Base-by-base conservation (phyloP, 2,113 vertebrate species). In the Tinamus guttatus region DNA sequence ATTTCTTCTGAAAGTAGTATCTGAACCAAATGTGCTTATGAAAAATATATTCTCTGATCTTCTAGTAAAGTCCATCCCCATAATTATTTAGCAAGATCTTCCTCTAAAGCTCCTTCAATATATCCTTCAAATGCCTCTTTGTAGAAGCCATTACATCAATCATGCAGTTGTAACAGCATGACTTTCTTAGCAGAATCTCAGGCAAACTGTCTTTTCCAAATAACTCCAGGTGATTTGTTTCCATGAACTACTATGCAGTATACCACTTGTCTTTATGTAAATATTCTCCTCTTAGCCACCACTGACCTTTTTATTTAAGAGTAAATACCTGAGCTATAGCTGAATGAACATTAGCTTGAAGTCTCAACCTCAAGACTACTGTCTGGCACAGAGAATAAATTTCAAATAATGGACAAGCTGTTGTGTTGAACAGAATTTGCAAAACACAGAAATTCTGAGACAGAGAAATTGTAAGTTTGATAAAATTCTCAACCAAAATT, bases 231-330 rank as follows among this genome's bases (percentile, higher is more conserved):
- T 11, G 60, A 71, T 38, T 89, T 65, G 11, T 49, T 73, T 82
- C n/a, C 80, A 9, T 32, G 58, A 81, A 43, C 13, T 85, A 40
- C 12, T 18, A 18, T 19, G 45, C 13, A 67, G 11, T 52, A 78
- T 9, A 68, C 1, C 9, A 41, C 20, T 7, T 0, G 0, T 20
- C 3, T 34, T 45, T 62, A 64, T 0, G 4, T 4, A 69, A 30
- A n/a, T 59, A 74, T 85, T 58, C 4, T 18, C 11, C 40, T 65
- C 41, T 36, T 40, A 43, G 13, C 13, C 51, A 36, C 25, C 18
- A n/a, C 19, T 49, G 13, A 20, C 49, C 15, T 24, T 77, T 49
- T 27, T 15, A 28, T 30, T 36, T 34, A 38, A 60, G 45, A 62
- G 27, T 12, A 40, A 27, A 28, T 21, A 38, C 34, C 13, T 77